phyloP scores from a whole-genome alignment of 2,113 vertebrate species.

The Vulpes ferrilata region DNA sequence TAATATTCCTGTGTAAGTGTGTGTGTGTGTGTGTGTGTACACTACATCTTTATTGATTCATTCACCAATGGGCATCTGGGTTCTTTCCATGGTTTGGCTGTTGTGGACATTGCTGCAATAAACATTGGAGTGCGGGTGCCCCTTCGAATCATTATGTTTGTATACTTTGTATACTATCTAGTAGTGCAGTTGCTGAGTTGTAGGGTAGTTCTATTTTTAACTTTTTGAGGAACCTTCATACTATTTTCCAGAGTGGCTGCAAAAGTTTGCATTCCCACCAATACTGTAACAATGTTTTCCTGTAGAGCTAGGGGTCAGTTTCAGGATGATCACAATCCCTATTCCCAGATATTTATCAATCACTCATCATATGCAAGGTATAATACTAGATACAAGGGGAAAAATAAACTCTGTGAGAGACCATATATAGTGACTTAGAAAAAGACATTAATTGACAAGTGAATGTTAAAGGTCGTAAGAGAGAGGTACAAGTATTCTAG shows the following conservation, averaged over 20 bases:
- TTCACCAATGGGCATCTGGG: neutral
- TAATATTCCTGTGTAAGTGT: neutral
- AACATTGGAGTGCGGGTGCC: neutral
- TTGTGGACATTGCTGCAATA: neutral
- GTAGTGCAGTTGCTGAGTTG: neutral
- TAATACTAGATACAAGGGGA: neutral
- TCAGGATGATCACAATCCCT: neutral
- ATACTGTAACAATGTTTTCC: neutral
- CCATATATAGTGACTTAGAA: neutral
- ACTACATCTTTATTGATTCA: neutral
- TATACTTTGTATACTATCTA: neutral
- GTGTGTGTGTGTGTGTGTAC: too few species aligned
- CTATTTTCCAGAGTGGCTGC: neutral
- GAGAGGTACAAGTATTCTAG: neutral
- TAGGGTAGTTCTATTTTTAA: neutral
- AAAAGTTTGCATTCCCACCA: neutral
- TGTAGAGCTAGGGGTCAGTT: neutral
- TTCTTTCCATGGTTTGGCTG: neutral
- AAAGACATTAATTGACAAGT: neutral
- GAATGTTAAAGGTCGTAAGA: neutral
- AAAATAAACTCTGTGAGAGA: neutral
- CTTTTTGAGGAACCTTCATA: neutral
- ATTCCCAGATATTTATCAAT: neutral
- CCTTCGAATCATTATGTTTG: neutral
- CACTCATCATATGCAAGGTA: neutral